A percentile compares a stretch with the other conserved stretches of the same genome.
Conservation (phyloP, 2,888 invertebrate species). For the Andrena camellia region DNA sequence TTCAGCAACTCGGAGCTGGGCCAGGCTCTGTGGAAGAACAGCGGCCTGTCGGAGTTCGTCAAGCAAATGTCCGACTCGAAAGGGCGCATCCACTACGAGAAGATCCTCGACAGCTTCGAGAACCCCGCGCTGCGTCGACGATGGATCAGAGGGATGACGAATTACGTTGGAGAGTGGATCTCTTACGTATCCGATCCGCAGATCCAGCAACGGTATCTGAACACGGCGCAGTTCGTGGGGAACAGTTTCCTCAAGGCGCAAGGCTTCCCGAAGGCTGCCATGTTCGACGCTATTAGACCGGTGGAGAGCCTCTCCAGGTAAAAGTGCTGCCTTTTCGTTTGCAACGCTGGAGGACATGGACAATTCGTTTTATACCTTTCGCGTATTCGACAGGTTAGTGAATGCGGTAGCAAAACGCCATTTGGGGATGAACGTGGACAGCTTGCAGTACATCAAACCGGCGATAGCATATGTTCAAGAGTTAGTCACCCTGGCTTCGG, state of each 20-base stretch:
- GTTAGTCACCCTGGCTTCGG: conserved; percentile 90
- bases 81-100: conserved; percentile 90
- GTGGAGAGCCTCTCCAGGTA: conserved; percentile 89
- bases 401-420: conserved; percentile 90
- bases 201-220: conserved; percentile 91
- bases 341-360: background rate
- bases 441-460: conserved; percentile 91
- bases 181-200: conserved; percentile 91
- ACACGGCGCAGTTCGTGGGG: conserved; percentile 89
- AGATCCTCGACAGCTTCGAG: conserved; percentile 92
- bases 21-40: conserved; percentile 90
- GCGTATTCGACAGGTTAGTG: conserved; percentile 85
- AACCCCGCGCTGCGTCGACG: conserved; percentile 92
- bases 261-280: conserved; percentile 90
- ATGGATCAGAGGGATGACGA: conserved; percentile 92
- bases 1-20: conserved; percentile 91
- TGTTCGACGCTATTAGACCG: conserved; percentile 90
- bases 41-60: conserved; percentile 90
- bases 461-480: conserved; percentile 91
- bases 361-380: background rate
- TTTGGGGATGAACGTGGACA: conserved; percentile 90
- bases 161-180: conserved; percentile 91
- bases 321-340: background rate
- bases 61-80: conserved; percentile 90
- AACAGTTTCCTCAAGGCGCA: conserved; percentile 92